These are phyloP conservation scores for Stichopus chloronotus DNA, from an alignment of 35 echinoderm and acorn worm species.

Conservation along the genomic window DNA sequence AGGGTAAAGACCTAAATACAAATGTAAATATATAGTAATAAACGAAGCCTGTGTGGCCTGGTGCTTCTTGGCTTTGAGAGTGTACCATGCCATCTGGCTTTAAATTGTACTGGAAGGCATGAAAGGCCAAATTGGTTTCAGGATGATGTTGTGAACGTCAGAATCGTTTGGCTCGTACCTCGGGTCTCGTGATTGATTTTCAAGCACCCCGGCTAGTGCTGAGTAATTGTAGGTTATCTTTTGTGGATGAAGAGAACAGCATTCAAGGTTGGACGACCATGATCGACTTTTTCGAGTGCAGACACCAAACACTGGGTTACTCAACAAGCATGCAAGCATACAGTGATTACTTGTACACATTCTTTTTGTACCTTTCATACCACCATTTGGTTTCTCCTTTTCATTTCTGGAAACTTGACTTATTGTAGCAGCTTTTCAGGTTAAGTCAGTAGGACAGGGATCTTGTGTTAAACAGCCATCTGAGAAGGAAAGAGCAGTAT, in stretches of 20 bases:
- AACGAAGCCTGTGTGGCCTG: constrained; percentile 8
- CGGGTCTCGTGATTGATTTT: background rate
- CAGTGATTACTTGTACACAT: too few species aligned
- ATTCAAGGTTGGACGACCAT: background rate
- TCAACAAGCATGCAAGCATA: too few species aligned
- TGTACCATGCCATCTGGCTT: background rate
- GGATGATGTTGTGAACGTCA: background rate
- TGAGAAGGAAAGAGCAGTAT: too few species aligned
- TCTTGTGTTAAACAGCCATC: too few species aligned
- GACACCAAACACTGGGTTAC: too few species aligned
- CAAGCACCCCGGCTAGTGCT: background rate
- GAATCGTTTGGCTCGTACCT: too few species aligned
- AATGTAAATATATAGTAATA: constrained; percentile 31
- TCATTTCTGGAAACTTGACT: too few species aligned
- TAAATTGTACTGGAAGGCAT: background rate
- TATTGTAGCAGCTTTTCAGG: too few species aligned
- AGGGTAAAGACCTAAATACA: background rate
- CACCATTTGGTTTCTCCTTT: too few species aligned
- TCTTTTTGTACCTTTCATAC: too few species aligned
- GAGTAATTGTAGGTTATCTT: background rate
- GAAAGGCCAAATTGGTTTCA: background rate
- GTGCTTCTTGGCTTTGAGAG: background rate
- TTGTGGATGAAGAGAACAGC: background rate
- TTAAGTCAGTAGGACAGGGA: too few species aligned
- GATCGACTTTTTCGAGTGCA: too few species aligned